Evolutionary conservation across 92 coral and sea anemone genomes (phyloP).

Genomic region (Hydrozoanthus gracilis): DNA sequence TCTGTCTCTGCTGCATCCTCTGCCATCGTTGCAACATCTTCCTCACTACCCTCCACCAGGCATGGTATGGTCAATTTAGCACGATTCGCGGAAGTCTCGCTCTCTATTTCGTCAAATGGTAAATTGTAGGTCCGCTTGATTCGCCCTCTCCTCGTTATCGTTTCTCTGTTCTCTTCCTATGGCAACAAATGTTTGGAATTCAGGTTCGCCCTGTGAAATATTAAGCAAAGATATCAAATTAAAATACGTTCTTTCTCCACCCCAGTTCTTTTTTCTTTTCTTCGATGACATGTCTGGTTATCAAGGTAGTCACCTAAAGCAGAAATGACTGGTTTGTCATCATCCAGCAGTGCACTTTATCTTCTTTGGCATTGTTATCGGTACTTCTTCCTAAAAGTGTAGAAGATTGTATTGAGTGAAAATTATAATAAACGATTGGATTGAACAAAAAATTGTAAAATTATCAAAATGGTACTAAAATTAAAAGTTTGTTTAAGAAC

Average conservation of each 20-base stretch:
- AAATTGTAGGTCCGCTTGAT: constrained; percentile 67
- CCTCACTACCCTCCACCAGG: constrained; percentile 54
- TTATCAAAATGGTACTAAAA: too few relatives aligned
- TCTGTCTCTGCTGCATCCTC: constrained; percentile 65
- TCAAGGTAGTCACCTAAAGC: background rate
- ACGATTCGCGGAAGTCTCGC: constrained; percentile 31
- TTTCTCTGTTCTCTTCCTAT: constrained; percentile 65
- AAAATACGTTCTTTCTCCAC: background rate
- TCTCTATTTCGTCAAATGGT: constrained; percentile 63
- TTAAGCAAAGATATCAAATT: constrained; percentile 70
- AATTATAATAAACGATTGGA: too few relatives aligned
- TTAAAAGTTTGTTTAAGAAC: too few relatives aligned
- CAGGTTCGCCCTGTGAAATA: constrained; percentile 69
- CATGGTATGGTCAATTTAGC: constrained; percentile 50
- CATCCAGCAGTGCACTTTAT: too few relatives aligned
- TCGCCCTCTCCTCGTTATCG: constrained; percentile 56
- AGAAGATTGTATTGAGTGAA: too few relatives aligned
- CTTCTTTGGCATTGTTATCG: too few relatives aligned
- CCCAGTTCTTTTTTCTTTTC: too few relatives aligned
- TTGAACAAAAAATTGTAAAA: too few relatives aligned
- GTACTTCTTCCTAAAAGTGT: too few relatives aligned
- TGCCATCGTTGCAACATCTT: constrained; percentile 68
- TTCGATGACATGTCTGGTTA: too few relatives aligned
- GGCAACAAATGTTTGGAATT: constrained; percentile 67
- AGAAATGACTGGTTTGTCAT: background rate